Percentiles rank a stretch among this genome's conserved stretches.
Conservation (phyloP, 2,888 invertebrate species). For the Aphrophora alni region DNA sequence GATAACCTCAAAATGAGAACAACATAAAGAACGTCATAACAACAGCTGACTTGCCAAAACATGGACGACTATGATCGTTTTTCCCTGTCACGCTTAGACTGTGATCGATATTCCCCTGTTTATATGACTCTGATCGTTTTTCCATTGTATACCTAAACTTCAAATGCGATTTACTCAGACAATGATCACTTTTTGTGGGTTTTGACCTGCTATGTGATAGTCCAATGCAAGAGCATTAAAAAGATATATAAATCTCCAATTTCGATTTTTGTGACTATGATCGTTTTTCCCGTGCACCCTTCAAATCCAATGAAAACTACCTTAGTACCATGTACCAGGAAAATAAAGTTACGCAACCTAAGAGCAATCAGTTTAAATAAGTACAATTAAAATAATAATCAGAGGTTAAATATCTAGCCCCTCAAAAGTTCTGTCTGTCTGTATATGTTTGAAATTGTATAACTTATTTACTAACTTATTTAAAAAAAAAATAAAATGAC, state of each 20-base stretch:
- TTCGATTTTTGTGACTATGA: background rate
- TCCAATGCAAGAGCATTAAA: background rate
- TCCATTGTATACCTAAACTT: background rate
- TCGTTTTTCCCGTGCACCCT: slow-evolving; percentile 16
- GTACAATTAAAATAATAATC: too few relatives aligned
- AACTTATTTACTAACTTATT: too few relatives aligned
- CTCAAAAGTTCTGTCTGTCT: too few relatives aligned
- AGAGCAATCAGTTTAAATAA: too few relatives aligned
- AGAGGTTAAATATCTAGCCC: too few relatives aligned
- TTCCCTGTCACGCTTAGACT: slow-evolving; percentile 4
- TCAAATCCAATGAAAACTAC: too few relatives aligned
- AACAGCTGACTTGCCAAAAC: background rate
- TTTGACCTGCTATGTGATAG: background rate
- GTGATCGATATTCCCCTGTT: background rate
- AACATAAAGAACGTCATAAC: too few relatives aligned
- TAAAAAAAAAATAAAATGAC: too few relatives aligned
- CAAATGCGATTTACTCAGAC: background rate
- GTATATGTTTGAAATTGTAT: too few relatives aligned
- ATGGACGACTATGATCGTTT: background rate
- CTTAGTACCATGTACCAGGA: too few relatives aligned
- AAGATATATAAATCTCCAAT: background rate
- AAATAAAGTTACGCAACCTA: too few relatives aligned
- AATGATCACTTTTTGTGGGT: background rate
- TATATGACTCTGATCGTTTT: background rate
- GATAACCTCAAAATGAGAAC: too few relatives aligned